These are phyloP conservation scores for Lissonota sp. DNA, from an alignment of 2,888 invertebrate species.

Conservation along the genomic window DNA sequence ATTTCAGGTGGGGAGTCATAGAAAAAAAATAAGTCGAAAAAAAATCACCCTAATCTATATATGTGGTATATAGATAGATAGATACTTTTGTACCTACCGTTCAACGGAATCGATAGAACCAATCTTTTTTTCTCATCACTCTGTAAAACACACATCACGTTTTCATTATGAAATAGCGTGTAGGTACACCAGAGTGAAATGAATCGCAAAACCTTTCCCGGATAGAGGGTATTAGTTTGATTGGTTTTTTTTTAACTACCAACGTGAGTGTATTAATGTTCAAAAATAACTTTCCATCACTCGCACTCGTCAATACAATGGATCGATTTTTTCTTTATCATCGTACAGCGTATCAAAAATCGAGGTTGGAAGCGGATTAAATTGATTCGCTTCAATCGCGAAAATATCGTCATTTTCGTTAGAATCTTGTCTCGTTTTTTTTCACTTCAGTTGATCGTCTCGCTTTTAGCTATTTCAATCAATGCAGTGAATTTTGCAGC, in stretches of 20 bases:
- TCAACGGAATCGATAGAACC: slow-evolving; percentile 40
- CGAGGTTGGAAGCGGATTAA: not conserved
- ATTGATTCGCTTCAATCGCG: slow-evolving; percentile 1
- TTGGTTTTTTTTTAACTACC: not conserved
- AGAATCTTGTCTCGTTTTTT: too few species aligned
- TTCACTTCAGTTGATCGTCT: too few species aligned
- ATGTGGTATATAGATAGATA: not conserved
- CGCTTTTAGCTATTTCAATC: too few species aligned
- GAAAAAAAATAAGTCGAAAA: too few species aligned
- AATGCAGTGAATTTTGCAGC: too few species aligned
- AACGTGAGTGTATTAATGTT: slow-evolving; percentile 7
- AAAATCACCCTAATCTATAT: too few species aligned
- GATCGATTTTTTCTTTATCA: slow-evolving; percentile 2
- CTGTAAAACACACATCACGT: slow-evolving; percentile 34
- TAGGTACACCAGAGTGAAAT: slow-evolving; percentile 12
- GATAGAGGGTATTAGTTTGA: not conserved
- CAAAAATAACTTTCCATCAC: slow-evolving; percentile 4
- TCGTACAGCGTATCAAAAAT: not conserved
- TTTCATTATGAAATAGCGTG: slow-evolving; percentile 31
- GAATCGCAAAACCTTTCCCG: slow-evolving; percentile 15
- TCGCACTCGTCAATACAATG: not conserved
- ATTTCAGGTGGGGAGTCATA: too few species aligned
- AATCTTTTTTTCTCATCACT: slow-evolving; percentile 39
- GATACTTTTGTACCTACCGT: slow-evolving; percentile 13
- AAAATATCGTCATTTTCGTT: too few species aligned